A percentile compares a stretch with the other conserved stretches of the same genome.
These are phyloP conservation scores for Eugnorisma glareosa DNA, from an alignment of 2,888 invertebrate species.

Conservation along the genomic window DNA sequence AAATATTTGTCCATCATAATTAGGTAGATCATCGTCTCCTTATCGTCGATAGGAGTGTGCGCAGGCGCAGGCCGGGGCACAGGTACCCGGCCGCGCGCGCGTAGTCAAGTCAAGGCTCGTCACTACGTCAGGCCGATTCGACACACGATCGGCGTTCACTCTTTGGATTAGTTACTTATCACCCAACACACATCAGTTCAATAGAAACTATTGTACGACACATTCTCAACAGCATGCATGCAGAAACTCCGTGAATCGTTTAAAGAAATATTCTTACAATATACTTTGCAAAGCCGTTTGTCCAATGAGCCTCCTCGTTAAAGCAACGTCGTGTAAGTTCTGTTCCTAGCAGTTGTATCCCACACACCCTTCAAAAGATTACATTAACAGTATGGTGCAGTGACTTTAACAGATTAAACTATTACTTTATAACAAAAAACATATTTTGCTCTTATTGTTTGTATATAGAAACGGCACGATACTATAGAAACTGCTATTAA, in stretches of 20 bases:
- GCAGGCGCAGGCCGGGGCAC: conserved; percentile 40
- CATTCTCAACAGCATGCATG: conserved; percentile 75
- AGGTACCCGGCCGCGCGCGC: conserved; percentile 52
- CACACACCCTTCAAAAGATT: conserved; percentile 83
- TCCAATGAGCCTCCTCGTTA: conserved; percentile 85
- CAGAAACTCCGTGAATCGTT: conserved; percentile 77
- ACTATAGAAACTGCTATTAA: conserved; percentile 83
- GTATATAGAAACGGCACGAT: conserved; percentile 80
- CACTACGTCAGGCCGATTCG: conserved; percentile 71
- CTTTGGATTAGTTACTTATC: conserved; percentile 84
- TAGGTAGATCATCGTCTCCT: conserved; percentile 73
- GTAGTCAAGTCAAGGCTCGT: conserved; percentile 73
- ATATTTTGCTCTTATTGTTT: conserved; percentile 82
- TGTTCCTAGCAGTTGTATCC: conserved; percentile 79
- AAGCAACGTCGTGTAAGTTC: conserved; percentile 80
- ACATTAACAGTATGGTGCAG: conserved; percentile 80
- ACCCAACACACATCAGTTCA: conserved; percentile 76
- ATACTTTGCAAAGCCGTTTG: conserved; percentile 80
- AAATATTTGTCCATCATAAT: conserved; percentile 80
- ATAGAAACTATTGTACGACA: conserved; percentile 74
- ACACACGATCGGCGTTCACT: conserved; percentile 75
- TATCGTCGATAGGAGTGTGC: conserved; percentile 62
- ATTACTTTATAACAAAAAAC: conserved; percentile 86
- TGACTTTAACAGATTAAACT: conserved; percentile 87
- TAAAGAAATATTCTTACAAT: conserved; percentile 78